phyloP scores from a whole-genome alignment of 2,888 invertebrate genomes.

The Lucinisca nassula region DNA sequence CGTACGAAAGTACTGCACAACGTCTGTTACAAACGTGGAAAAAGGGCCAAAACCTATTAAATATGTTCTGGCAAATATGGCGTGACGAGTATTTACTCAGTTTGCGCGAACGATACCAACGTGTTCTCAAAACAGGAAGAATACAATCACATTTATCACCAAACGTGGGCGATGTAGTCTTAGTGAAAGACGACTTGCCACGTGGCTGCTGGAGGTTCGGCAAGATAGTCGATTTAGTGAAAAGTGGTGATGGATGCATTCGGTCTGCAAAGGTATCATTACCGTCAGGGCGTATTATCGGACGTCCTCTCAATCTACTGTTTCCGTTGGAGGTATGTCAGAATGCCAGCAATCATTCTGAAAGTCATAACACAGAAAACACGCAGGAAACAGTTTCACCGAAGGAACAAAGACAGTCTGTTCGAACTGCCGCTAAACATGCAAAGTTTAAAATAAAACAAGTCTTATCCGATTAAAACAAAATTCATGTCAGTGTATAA shows the following conservation, averaged over 20 bases:
- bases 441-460: no score
- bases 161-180: background rate
- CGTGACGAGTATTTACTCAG: background rate
- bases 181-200: background rate
- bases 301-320: background rate
- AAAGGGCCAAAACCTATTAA: background rate
- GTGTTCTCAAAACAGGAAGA: background rate
- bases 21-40: no score
- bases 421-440: no score
- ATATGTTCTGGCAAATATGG: background rate
- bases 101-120: background rate
- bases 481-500: no score
- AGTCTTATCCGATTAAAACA: no score
- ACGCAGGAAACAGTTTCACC: no score
- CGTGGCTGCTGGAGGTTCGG: background rate
- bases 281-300: background rate
- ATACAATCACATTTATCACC: background rate
- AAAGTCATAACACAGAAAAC: no score
- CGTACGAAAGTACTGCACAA: no score
- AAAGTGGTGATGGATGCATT: no score
- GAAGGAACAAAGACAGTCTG: no score
- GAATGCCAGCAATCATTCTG: no score
- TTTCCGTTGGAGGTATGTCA: constrained; percentile 1
- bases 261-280: background rate
- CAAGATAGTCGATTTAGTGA: background rate